Evolutionary conservation across 2,888 invertebrate genomes (phyloP).

Genomic region (Rosalia funebris): DNA sequence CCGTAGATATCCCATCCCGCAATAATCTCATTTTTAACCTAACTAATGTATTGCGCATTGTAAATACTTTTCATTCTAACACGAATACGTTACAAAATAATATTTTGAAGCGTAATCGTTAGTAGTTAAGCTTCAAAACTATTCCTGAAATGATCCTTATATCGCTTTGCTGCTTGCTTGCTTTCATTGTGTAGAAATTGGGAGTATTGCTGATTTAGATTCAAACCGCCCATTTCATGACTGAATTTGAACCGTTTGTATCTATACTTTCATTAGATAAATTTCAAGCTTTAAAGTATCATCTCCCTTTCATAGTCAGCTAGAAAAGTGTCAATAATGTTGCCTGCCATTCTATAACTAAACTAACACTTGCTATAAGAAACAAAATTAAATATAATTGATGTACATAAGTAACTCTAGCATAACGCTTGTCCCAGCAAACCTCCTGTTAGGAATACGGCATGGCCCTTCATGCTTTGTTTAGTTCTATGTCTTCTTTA

Average conservation of each 20-base stretch:
- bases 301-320: no score
- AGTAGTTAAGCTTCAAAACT: slow-evolving; percentile 23
- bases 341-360: neutral
- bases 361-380: neutral
- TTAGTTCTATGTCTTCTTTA: slow-evolving; percentile 9
- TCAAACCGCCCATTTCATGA: no score
- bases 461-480: slow-evolving; percentile 64
- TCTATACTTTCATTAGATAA: no score
- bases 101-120: slow-evolving; percentile 4
- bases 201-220: no score
- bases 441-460: slow-evolving; percentile 53
- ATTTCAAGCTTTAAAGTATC: no score
- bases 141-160: slow-evolving; percentile 42
- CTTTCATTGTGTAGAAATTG: slow-evolving; percentile 9
- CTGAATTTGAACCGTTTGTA: no score
- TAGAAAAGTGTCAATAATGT: no score
- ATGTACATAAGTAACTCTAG: slow-evolving; percentile 28
- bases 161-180: slow-evolving; percentile 26
- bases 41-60: slow-evolving; percentile 38
- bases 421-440: slow-evolving; percentile 43
- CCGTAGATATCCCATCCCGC: slow-evolving; percentile 53
- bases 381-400: neutral
- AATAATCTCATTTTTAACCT: slow-evolving; percentile 17
- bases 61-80: slow-evolving; percentile 17
- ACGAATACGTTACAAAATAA: neutral